Evolutionary conservation across 2,888 invertebrate species (phyloP), one percentile per base, ranked within the genome.

Genomic region (Microplitis manilae): DNA sequence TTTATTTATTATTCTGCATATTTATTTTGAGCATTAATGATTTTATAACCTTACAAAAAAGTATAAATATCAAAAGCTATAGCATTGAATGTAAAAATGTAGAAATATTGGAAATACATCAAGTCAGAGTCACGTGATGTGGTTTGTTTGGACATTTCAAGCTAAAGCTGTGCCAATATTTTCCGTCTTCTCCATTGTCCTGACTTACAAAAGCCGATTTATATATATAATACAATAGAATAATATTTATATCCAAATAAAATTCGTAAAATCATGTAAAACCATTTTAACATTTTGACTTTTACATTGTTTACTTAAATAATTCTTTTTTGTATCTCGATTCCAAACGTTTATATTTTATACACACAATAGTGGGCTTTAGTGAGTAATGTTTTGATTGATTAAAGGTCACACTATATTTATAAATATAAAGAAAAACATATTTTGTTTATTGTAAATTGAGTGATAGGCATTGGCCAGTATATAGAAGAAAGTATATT

Each of bases 141-240:
- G 69, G 59, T 68, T 67, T 50, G 50, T 65, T 65, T 65, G 65
- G 30, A 65, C 65, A 65, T 65, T 65, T 17, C 9, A 38, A 65
- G 9, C 13, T 5, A 84, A 83, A 81, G 83, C 81, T 82, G 80
- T 81, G 79, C 79, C 85, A 85, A 85, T 82, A 86, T 86, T 85
- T 39, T 65, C 85, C 82, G 79, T 75, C 81, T 77, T 72, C 80
- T 79, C 81, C 77, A 81, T 81, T 83, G 83, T 86, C 79, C n/a
- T 41, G 40, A 60, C 69, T 60, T 39, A 74, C 74, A 67, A 65
- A 73, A 39, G 17, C 15, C 4, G 6, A 15, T 41, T 20, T 73
- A 30, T 70, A 8, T 59, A 2, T n/a, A 30, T 60, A 60, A 61
- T 40, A 41, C 50, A 38, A 73, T 20, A 65, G 64, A 72, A 65